Evolutionary conservation across 2,888 invertebrate genomes (phyloP), one percentile per base, ranked within the genome.

Genomic region (Hirtodrosophila confusa): DNA sequence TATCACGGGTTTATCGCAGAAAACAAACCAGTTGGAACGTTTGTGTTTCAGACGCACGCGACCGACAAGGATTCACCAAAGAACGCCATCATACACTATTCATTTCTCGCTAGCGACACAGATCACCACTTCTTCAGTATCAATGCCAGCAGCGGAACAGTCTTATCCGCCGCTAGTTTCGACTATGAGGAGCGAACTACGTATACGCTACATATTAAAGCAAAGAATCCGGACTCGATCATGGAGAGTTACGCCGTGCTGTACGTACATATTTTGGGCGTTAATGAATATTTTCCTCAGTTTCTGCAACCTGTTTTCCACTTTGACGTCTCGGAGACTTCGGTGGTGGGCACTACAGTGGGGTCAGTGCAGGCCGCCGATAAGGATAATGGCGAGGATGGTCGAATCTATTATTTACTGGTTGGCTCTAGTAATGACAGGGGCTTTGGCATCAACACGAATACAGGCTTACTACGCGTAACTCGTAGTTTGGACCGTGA

Each of bases 361-460:
- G 98, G 98, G 3, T 93, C 94, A 6, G 95, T 98, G 67, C 96
- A 96, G 92, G 97, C 97, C 0, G 96, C 96, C 0, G 97, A 98
- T 90, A 96, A 96, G 91, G 97, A 98, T 89, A 94, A 95, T 8
- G 97, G 97, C 4, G 95, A 95, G 45, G 97, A 97, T 90, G 97
- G 97, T 0, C 94, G 95, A 83, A 96, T 98, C 7, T 97, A 96
- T 89, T 98, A 98, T 89, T 93, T 98, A n/a, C 94, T 98, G 78
- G 97, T 98, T 2, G 98, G 98, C 3, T 96, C 97, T 0, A 98
- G 98, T 88, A 98, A 98, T 89, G 96, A 97, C 82, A 95, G 95
- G 86, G 98, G 98, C 0, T 98, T 98, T 89, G 94, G 94, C 31
- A 96, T 98, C 39, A 96, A 97, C 87, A 93, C 96, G 0, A 95